Conservation (phyloP, 2,888 invertebrate species). For the Mesorhabditis sp. region DNA sequence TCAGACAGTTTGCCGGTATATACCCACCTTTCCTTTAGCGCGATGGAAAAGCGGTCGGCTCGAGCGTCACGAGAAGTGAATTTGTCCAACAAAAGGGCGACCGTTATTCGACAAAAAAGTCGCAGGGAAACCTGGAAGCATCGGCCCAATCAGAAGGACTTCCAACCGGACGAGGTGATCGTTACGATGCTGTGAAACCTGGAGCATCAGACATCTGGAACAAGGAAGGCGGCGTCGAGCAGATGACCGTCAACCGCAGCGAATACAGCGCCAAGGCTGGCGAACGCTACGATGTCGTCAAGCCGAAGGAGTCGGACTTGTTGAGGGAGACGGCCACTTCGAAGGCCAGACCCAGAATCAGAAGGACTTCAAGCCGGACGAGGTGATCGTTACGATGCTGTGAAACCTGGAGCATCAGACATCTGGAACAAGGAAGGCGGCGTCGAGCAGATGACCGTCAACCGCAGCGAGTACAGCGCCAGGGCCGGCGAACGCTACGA, state of each 20-base stretch:
- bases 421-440: background rate
- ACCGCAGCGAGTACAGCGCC: background rate
- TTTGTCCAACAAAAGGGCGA: constrained; percentile 17
- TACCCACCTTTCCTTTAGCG: constrained; percentile 18
- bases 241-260: constrained; percentile 7
- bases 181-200: constrained; percentile 17
- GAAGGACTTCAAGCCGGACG: background rate
- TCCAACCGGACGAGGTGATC: constrained; percentile 24
- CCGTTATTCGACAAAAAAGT: constrained; percentile 19
- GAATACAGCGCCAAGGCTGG: constrained; percentile 11
- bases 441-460: background rate
- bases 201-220: constrained; percentile 10
- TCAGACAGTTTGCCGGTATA: constrained; percentile 13
- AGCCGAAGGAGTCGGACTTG: constrained; percentile 9
- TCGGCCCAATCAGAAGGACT: constrained; percentile 15
- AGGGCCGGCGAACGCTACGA: background rate
- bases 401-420: background rate
- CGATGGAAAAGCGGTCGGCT: constrained; percentile 16
- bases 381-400: background rate
- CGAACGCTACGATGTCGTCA: constrained; percentile 13
- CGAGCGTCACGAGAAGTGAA: constrained; percentile 13
- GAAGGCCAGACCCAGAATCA: background rate
- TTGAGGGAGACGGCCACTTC: background rate
- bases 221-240: background rate
- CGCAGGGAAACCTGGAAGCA: constrained; percentile 20